Base-by-base conservation (phyloP, 2,888 invertebrate species). In the Lepidonotus clava region DNA sequence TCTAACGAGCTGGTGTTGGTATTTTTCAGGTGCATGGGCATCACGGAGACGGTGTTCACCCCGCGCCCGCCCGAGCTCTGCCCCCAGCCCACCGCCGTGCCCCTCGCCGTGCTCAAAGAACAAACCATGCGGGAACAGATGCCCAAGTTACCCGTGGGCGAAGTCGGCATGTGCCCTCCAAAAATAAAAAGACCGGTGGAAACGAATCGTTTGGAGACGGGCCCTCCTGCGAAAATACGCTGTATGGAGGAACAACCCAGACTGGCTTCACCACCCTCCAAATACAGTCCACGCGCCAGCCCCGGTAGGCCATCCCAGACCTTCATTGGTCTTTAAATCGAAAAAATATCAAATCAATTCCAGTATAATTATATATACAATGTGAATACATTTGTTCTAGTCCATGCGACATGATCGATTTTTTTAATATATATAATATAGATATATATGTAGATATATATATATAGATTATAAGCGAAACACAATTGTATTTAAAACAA, bases 121-220 rank as follows among this genome's bases (percentile, higher is more conserved):
- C 71, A 86, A 83, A 85, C 40, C 36, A 24, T n/a, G 4, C 6
- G 34, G 4, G 46, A 87, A 40, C 71, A 76, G 41, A 36, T n/a
- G 41, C 83, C 77, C 76, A 51, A 46, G 18, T 28, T 80, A 21
- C 85, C 80, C n/a, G 76, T 84, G 67, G 83, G 67, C 28, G 67
- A 67, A 36, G 56, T 41, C 21, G 67, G 38, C 8, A 38, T 34
- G 34, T 56, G 41, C 40, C 86, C 51, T 32, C 83, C 83, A 8
- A 88, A 88, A 46, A 66, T 88, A 85, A 92, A 93, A 86, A 87
- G 92, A 38, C 91, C 92, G 38, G 87, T 92, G 34, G 91, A 92
- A 87, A 91, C 91, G 87, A 92, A 91, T 88, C 91, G 91, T 56
- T 88, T 92, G 53, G 93, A 93, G 80, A 92, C 91, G 84, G 93